Conservation (phyloP, 2,888 invertebrate genomes). For the Tipula vernalis region DNA sequence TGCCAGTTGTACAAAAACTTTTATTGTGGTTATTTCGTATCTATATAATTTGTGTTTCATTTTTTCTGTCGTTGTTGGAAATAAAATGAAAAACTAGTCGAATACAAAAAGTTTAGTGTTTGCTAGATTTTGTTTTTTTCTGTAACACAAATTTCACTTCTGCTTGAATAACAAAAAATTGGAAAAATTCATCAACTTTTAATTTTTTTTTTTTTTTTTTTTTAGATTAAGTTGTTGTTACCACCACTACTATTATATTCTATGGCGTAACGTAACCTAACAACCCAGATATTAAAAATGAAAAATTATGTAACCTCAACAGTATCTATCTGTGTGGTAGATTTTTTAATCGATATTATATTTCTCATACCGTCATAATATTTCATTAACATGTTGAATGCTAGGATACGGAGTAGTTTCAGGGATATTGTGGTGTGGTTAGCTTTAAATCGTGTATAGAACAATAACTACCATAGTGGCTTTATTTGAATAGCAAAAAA, state of each 20-base stretch:
- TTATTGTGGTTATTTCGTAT: not conserved
- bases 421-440: too few relatives aligned
- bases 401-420: not conserved
- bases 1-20: not conserved
- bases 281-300: not conserved
- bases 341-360: not conserved
- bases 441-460: too few relatives aligned
- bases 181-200: not conserved
- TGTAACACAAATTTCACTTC: not conserved
- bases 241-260: not conserved
- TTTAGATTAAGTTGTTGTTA: not conserved
- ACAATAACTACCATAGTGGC: too few relatives aligned
- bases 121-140: not conserved
- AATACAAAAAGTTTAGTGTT: not conserved
- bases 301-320: not conserved
- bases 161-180: not conserved
- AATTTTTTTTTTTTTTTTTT: not conserved
- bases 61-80: not conserved
- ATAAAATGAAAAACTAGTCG: not conserved
- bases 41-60: not conserved
- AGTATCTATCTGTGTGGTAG: not conserved
- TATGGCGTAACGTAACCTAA: not conserved
- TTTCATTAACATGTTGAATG: not conserved
- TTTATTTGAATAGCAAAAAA: too few relatives aligned
- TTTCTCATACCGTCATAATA: not conserved